Conservation (phyloP, 2,113 vertebrate species). For the Myocastor coypus region DNA sequence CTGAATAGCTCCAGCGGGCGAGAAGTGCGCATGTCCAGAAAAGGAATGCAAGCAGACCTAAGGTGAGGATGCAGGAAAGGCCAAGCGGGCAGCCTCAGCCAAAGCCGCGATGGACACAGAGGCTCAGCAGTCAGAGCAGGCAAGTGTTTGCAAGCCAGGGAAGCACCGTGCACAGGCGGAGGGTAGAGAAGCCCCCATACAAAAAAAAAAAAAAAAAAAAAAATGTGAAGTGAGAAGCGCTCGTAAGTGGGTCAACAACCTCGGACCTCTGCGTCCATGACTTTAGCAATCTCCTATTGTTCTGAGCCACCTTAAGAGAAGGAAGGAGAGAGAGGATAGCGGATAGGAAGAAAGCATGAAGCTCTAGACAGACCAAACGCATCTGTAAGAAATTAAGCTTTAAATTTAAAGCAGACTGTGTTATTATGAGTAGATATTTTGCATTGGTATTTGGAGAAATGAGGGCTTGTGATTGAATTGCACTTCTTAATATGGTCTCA, state of each 20-base stretch:
- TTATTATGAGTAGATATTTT: neutral
- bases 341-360: neutral
- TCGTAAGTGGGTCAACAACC: fast-evolving
- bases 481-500: neutral
- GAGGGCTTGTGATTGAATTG: neutral
- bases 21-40: neutral
- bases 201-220: no score
- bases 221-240: neutral
- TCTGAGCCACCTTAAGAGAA: neutral
- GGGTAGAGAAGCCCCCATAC: neutral
- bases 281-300: neutral
- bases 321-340: neutral
- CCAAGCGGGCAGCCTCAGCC: neutral
- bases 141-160: neutral
- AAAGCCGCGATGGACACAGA: neutral
- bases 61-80: neutral
- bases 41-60: neutral
- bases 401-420: neutral
- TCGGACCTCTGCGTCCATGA: neutral
- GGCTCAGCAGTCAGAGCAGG: neutral
- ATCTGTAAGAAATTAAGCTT: neutral
- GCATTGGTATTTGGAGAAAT: constrained; percentile 12
- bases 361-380: neutral
- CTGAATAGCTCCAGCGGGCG: neutral
- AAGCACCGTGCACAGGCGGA: neutral